Evolutionary conservation across 2,888 invertebrate genomes (phyloP), one percentile per base, ranked within the genome.

Genomic region (Platycnemis pennipes): DNA sequence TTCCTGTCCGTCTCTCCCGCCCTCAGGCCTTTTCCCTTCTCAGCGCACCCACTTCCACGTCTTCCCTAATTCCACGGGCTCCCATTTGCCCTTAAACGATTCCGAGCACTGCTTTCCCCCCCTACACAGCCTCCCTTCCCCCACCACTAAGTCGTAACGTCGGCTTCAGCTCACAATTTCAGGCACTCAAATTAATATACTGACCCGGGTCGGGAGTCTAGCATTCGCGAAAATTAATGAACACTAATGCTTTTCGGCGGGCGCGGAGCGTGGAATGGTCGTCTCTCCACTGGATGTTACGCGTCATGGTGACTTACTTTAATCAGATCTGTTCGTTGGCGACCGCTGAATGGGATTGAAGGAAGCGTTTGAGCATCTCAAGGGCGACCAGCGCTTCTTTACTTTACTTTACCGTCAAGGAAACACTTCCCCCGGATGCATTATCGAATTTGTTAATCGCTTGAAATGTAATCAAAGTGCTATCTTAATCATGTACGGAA

Each of bases 31-130:
- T 45, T 88, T 46, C 49, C 49, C n/a, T 49, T 46, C 87, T 88
- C 87, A 26, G 53, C 53, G 19, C 53, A 11, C 19, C 53, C 53
- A 16, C 53, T 16, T 53, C 2, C 37, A 16, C 88, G 13, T 44
- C 53, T 88, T 26, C 5, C 89, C 56, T 16, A 42, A 89, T 44
- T 89, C 89, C 37, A 31, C 53, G 31, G 26, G 46, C 89, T 88
- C 53, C 16, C 49, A 42, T 86, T 44, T 42, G 7, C 19, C 44
- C 86, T 86, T 86, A 86, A 86, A 86, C 86, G 86, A 44, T 44
- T 44, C 42, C 22, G 3, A 4, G 22, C 42, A 42, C 2, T 4
- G 42, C 7, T 19, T 5, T 22, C 42, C 42, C n/a, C 16, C 31
- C 77, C 19, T 13, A 8, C 8, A 22, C 86, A 22, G 19, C 86